phyloP scores from a whole-genome alignment of 2,888 invertebrate genomes.

The Caenorhabditis doughertyi region DNA sequence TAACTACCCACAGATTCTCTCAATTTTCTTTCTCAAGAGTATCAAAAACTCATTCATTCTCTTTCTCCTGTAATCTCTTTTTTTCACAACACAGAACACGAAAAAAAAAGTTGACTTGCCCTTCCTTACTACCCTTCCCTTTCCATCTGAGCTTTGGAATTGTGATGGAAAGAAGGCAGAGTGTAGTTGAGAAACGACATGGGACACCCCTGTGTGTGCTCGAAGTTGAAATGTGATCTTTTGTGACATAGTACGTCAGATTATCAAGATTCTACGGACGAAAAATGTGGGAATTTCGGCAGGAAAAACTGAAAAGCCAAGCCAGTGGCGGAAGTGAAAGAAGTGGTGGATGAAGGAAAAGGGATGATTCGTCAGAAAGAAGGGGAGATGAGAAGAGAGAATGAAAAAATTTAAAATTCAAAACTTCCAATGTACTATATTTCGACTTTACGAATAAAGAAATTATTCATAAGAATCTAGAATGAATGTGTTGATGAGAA shows the following conservation, averaged over 20 bases:
- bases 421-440: slow-evolving; percentile 14
- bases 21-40: slow-evolving; percentile 14
- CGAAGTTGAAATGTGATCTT: slow-evolving; percentile 61
- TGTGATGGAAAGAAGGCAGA: slow-evolving; percentile 18
- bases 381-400: background rate
- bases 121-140: slow-evolving; percentile 1
- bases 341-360: no score
- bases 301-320: slow-evolving; percentile 22
- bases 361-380: background rate
- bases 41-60: slow-evolving; percentile 32
- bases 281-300: slow-evolving; percentile 26
- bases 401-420: slow-evolving; percentile 27
- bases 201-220: slow-evolving; percentile 53
- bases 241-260: slow-evolving; percentile 61
- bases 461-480: slow-evolving; percentile 17
- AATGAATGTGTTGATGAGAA: slow-evolving; percentile 5
- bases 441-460: background rate
- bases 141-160: slow-evolving; percentile 23
- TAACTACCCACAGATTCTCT: background rate
- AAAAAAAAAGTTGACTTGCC: slow-evolving; percentile 24
- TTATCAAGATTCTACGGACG: slow-evolving; percentile 50
- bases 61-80: slow-evolving; percentile 22
- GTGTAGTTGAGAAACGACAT: slow-evolving; percentile 54
- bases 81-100: slow-evolving; percentile 14
- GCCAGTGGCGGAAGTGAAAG: no score